Evolutionary conservation across 1,140 invertebrate genomes (phyloP).

Genomic region (Calliphora vicina): DNA sequence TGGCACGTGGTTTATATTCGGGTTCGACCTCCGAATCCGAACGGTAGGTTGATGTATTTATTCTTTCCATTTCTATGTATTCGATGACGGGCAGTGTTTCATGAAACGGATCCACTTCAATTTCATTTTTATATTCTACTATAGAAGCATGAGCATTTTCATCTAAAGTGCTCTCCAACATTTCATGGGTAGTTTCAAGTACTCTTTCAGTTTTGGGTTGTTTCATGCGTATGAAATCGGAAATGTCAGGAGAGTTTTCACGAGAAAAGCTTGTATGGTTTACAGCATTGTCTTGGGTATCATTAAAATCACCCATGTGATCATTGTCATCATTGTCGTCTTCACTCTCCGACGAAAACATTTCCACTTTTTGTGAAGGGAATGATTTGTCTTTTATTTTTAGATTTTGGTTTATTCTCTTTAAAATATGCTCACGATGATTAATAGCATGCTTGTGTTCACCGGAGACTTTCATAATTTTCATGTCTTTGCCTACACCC

Average conservation of each 20-base stretch:
- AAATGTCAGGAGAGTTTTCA: background rate
- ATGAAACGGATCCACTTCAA: conserved; percentile 15
- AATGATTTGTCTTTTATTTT: background rate
- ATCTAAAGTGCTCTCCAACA: background rate
- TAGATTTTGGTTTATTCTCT: background rate
- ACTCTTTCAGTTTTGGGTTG: background rate
- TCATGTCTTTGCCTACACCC: conserved; percentile 43
- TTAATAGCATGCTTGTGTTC: conserved; percentile 47
- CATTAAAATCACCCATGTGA: background rate
- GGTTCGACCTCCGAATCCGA: background rate
- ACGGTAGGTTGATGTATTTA: background rate
- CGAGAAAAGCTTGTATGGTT: background rate
- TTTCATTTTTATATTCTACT: conserved; percentile 10
- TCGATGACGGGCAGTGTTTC: background rate
- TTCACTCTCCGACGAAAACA: background rate
- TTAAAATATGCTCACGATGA: conserved; percentile 35
- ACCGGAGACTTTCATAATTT: conserved; percentile 51
- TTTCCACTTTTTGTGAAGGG: background rate
- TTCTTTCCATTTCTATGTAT: conserved; percentile 10
- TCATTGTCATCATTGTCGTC: background rate
- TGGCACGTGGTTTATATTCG: background rate
- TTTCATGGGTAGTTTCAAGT: background rate
- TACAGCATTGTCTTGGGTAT: no score
- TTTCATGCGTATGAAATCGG: background rate
- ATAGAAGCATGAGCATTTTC: background rate